Percentiles rank a stretch among this genome's conserved stretches.
These are phyloP conservation scores for Oenanthe oenanthe DNA, from an alignment of 2,113 vertebrate species.

Conservation along the genomic window DNA sequence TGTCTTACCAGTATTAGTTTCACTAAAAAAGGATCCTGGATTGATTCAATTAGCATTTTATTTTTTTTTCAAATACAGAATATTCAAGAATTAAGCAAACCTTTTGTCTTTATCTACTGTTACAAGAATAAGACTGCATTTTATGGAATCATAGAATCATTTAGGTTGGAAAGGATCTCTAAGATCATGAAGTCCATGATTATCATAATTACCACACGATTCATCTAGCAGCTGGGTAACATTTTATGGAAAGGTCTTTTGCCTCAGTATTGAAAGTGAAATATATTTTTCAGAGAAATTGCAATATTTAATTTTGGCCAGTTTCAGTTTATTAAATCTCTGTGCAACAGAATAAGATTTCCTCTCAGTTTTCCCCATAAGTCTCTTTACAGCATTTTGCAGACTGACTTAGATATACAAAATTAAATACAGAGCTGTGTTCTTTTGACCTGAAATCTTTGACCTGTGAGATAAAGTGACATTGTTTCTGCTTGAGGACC, in stretches of 20 bases:
- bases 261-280: background rate
- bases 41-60: background rate
- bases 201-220: background rate
- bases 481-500: slow-evolving; percentile 11
- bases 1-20: background rate
- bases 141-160: background rate
- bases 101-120: background rate
- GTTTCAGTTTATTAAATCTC: background rate
- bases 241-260: background rate
- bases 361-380: background rate
- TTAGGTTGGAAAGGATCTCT: background rate
- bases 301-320: background rate
- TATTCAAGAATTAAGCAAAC: background rate
- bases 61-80: background rate
- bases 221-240: background rate
- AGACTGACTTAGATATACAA: background rate
- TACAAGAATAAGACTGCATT: background rate
- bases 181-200: background rate
- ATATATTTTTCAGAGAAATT: background rate
- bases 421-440: background rate
- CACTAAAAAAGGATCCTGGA: background rate
- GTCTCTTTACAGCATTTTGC: background rate
- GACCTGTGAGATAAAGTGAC: slow-evolving; percentile 10
- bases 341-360: background rate
- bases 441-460: slow-evolving; percentile 18